Conservation (phyloP, 1,140 invertebrate genomes). For the Pseudomyrmex cubaensis region DNA sequence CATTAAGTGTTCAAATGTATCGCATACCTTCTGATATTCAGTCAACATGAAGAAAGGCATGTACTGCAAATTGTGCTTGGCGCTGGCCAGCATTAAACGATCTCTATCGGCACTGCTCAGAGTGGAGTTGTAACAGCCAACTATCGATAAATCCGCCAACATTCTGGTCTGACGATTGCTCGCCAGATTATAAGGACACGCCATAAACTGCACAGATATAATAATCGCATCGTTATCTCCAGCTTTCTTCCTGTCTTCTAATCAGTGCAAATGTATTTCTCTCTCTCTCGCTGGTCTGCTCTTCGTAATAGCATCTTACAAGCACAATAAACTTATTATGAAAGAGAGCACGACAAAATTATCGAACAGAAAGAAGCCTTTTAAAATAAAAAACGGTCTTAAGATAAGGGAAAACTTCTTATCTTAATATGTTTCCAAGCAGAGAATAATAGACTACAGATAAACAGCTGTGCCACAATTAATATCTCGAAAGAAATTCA, state of each 20-base stretch:
- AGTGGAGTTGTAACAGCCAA: slow-evolving; percentile 97
- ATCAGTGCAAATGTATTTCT: slow-evolving; percentile 13
- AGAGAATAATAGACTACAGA: slow-evolving; percentile 33
- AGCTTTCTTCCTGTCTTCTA: not conserved
- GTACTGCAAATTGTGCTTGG: slow-evolving; percentile 96
- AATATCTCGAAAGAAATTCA: slow-evolving; percentile 12
- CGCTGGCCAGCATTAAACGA: slow-evolving; percentile 95
- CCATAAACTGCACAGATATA: slow-evolving; percentile 91
- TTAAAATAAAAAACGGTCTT: not conserved
- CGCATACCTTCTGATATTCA: slow-evolving; percentile 94
- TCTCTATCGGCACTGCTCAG: slow-evolving; percentile 90
- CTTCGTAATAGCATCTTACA: not conserved
- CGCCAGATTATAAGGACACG: slow-evolving; percentile 96
- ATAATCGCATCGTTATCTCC: slow-evolving; percentile 51
- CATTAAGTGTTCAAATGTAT: not conserved
- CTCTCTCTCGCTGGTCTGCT: not conserved
- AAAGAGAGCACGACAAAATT: slow-evolving; percentile 22
- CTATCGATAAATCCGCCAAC: slow-evolving; percentile 96
- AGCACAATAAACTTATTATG: slow-evolving; percentile 41
- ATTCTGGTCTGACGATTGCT: slow-evolving; percentile 98
- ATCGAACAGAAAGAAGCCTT: slow-evolving; percentile 12
- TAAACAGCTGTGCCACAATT: slow-evolving; percentile 15
- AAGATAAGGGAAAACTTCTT: slow-evolving; percentile 55
- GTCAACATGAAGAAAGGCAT: slow-evolving; percentile 99
- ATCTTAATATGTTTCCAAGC: slow-evolving; percentile 66